Base-by-base conservation (phyloP, 2,797 vertebrate species). In the Microtus obscurus region DNA sequence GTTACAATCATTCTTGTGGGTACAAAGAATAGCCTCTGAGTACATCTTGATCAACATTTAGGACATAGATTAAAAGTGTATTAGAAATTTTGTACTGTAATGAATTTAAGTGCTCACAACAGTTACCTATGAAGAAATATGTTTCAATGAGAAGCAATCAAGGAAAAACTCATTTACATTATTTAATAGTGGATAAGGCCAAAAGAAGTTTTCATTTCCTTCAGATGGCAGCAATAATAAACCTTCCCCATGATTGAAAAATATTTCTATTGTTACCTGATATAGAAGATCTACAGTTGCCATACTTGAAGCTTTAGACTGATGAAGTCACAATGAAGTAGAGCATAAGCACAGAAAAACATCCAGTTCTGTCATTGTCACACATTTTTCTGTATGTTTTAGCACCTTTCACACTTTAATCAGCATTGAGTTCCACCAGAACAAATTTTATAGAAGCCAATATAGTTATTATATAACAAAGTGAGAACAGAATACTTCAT, bases 181-280 rank as follows among this genome's bases (percentile, higher is more conserved):
- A 3, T 59, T 69, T 85, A 29, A 10, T 1, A 8, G 1, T 65
- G 59, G 5, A 11, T 5, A 10, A 1, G 2, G 29, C 31, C 5
- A 5, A 14, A 6, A 37, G 27, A 51, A 51, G 17, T 2, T 2
- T 78, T 23, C 9, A 27, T 65, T 69, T 67, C 2, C 2, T 43
- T 61, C 31, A 29, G 29, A 53, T 31, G 3, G 13, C 69, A 53
- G 3, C 13, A 87, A 21, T 67, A 25, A 89, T 17, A 29, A 63
- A 51, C 51, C 16, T 17, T n/a, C 25, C 25, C 2, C 43, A 34
- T 1, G 3, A 8, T 21, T 77, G 40, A 37, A 16, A 48, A 25
- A 78, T 7, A 77, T 29, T 34, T 53, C 31, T 81, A 4, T 7
- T 61, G 11, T n/a, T 48, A 19, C n/a, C 40, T 53, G 0, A 16